Base-by-base conservation (phyloP, 92 coral and sea anemone genomes). In the Palythoa grandiflora region DNA sequence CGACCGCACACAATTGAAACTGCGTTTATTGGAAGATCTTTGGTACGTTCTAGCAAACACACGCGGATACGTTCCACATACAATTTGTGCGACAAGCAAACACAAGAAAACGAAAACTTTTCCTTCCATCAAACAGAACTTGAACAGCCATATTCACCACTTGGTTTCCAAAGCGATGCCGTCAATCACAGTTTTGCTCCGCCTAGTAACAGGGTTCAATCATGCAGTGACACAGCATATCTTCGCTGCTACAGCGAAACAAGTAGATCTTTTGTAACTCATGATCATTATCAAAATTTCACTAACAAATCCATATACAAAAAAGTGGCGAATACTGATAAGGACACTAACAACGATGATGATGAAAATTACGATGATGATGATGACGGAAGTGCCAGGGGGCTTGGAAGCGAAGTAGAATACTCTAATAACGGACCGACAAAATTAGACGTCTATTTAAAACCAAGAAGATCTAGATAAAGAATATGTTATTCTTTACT, bases 361-460 rank as follows among this genome's bases (percentile, higher is more conserved):
- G 3, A 40, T 40, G 70, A 78, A 14, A 68, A 55, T 5, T 38
- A 65, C 59, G 85, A 80, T 28, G 66, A 83, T 60, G 74, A 47
- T 60, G 44, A 88, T 65, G 94, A 91, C 39, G 87, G 78, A 16
- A 89, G 80, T 14, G 91, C 77, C 38, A 81, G 86, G 68, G 94
- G 94, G 16, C 66, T 92, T 3, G 94, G 94, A 20, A 92, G 91
- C 38, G 94, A 90, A 19, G 71, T 92, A 20, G 94, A 88, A 75
- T 92, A 89, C 75, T 76, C 90, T n/a, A 19, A 79, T 50, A 77
- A 87, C 37, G 89, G 94, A 53, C 84, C 85, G 35, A 80, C 91
- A n/a, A 92, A 90, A 70, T 83, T 92, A 12, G 94, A 92, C 78
- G 87, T 90, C 10, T 92, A 80, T 71, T 88, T 92, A 47, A 91